These are phyloP conservation scores for Vesta saturnalis DNA, from an alignment of 2,888 invertebrate genomes.

Conservation along the genomic window DNA sequence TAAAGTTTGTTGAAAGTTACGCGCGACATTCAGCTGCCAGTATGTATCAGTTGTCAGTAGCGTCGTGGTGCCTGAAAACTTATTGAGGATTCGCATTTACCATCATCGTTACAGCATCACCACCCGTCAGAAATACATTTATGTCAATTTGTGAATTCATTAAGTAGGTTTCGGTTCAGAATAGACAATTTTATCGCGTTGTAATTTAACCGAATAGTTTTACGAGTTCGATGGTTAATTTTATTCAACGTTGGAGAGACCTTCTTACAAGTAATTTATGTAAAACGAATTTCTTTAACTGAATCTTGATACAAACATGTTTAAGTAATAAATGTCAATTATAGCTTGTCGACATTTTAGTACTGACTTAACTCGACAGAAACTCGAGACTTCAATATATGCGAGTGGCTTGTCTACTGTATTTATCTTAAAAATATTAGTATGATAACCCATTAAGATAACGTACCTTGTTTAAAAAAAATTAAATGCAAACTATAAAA, in stretches of 20 bases:
- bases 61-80: constrained; percentile 46
- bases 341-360: constrained; percentile 8
- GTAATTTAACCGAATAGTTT: neutral
- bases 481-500: too few relatives aligned
- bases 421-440: too few relatives aligned
- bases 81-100: constrained; percentile 37
- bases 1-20: constrained; percentile 40
- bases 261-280: neutral
- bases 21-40: constrained; percentile 45
- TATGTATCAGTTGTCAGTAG: constrained; percentile 41
- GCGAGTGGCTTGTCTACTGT: too few relatives aligned
- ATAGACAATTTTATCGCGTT: neutral
- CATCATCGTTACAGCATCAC: constrained; percentile 38
- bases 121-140: constrained; percentile 30
- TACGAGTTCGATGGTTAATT: neutral
- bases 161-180: constrained; percentile 20
- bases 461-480: too few relatives aligned
- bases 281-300: neutral
- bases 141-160: constrained; percentile 30
- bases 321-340: constrained; percentile 12
- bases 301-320: neutral
- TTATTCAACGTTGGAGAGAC: neutral
- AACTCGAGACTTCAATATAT: neutral
- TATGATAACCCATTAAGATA: too few relatives aligned
- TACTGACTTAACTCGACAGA: neutral